Base-by-base conservation (phyloP, 2,113 vertebrate genomes). In the Ctenodactylus gundi region DNA sequence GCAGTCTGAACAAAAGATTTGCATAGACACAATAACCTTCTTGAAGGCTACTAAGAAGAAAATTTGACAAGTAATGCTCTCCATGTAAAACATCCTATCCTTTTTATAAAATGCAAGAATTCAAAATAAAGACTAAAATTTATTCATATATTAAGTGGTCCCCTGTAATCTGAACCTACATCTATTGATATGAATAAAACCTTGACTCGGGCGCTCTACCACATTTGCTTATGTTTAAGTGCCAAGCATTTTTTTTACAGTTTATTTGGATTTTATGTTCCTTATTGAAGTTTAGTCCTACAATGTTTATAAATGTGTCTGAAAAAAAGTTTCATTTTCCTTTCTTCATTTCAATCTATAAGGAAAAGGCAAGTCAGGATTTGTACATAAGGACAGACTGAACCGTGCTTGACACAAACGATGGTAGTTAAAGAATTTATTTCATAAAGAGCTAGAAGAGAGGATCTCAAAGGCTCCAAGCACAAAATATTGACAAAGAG, bases 71-170 rank as follows among this genome's bases (percentile, higher is more conserved):
- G 55, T 27, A 68, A n/a, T 78, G 83, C 41, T 82, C 68, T 75
- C 34, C 65, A 55, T 76, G 83, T 76, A 76, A 53, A 89, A 81
- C 53, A 88, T 65, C 18, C 12, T 41, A 73, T 36, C 7, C 27
- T 77, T 91, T 46, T 53, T 20, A 65, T 83, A 67, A 83, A 86
- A 95, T 53, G 39, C 5, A 93, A 9, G 25, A 78, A 86, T 89
- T 85, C 34, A 90, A 75, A 91, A 67, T n/a, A 94, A 90, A 88
- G 25, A 46, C 41, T 82, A 36, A 25, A 41, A 93, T 58, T n/a
- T 46, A 58, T 46, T 64, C n/a, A 58, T 39, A 57, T 80, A 84
- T 34, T 80, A 88, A 92, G n/a, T 81, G 15, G 34, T 80, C 25
- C 70, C 51, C 23, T 67, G 4, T 9, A 77, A 87, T 58, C 13